These are phyloP conservation scores for Lagocephalus sceleratus DNA, from an alignment of 2,797 vertebrate species.

Conservation along the genomic window DNA sequence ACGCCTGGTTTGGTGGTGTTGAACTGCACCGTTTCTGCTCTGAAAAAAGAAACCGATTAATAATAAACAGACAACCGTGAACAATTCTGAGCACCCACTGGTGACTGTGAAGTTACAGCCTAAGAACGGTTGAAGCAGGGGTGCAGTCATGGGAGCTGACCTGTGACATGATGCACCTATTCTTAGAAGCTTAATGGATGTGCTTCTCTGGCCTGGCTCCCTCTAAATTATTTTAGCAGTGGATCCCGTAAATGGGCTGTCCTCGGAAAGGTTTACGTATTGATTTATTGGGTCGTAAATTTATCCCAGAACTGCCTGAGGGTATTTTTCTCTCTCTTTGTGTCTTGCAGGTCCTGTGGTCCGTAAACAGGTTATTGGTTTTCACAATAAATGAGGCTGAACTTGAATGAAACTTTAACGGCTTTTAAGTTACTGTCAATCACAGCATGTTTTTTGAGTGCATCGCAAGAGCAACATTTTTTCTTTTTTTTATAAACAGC, in stretches of 20 bases:
- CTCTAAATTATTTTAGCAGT: slow-evolving; percentile 45
- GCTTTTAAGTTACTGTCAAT: slow-evolving; percentile 1
- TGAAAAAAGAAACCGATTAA: too few relatives aligned
- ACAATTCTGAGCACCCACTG: background rate
- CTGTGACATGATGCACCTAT: slow-evolving; percentile 51
- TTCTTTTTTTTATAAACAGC: background rate
- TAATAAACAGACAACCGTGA: too few relatives aligned
- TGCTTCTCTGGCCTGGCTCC: slow-evolving; percentile 25
- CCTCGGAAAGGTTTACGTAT: slow-evolving; percentile 48
- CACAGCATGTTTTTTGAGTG: background rate
- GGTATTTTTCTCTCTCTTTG: slow-evolving; percentile 21
- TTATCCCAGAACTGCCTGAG: slow-evolving; percentile 3
- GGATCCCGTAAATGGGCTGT: slow-evolving; percentile 46
- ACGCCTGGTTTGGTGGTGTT: too few relatives aligned
- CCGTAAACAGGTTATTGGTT: slow-evolving; percentile 13
- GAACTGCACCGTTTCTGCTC: too few relatives aligned
- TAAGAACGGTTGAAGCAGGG: slow-evolving; percentile 2
- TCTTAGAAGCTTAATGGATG: slow-evolving; percentile 55
- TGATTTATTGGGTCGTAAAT: slow-evolving; percentile 33
- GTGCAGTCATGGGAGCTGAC: slow-evolving; percentile 30
- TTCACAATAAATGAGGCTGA: slow-evolving; percentile 14
- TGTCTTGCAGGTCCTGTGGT: slow-evolving; percentile 5
- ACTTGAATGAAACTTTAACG: slow-evolving; percentile 19
- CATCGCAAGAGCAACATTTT: background rate
- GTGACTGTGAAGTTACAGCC: background rate